Base-by-base conservation (phyloP, 2,888 invertebrate species). In the Melitaea athalia region DNA sequence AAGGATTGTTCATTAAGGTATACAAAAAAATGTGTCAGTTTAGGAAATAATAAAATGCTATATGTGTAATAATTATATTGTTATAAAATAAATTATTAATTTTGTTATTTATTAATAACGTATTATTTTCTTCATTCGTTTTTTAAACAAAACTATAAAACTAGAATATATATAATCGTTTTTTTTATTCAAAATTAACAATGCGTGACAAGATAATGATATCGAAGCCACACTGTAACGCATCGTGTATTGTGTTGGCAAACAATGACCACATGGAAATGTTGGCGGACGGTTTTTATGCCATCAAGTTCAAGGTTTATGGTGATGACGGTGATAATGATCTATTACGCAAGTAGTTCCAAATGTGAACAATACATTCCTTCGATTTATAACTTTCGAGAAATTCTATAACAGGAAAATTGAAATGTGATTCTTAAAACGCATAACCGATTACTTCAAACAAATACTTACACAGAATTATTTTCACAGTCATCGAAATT, bases 201-300 rank as follows among this genome's bases (percentile, higher is more conserved):
- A 62, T 60, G 69, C 70, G 63, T 72, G 63, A 72, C 65, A 69
- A 66, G 57, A 67, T 69, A 69, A 73, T 72, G 59, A 65, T 67
- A 63, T 68, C 64, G 62, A 69, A 69, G 69, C 60, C 49, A 64
- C 59, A 43, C 59, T 50, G 61, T 63, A 60, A 67, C 67, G 65
- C 67, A 65, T 69, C 70, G 59, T 67, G 64, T 72, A 73, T 70
- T 72, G 74, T 71, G 52, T 53, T 72, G 69, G 70, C 67, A 74
- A 73, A 74, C 73, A 76, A 73, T 75, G 67, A 63, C 67, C 68
- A 72, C 68, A 63, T 71, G 67, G 66, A 67, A 67, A 68, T 68
- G 66, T 55, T 33, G 63, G 60, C 60, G 69, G 65, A 47, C 42
- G 38, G 15, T 57, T 65, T 64, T 69, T 69, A 59, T 59, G 24